These are phyloP conservation scores for Siniperca scherzeri DNA, from an alignment of 2,797 vertebrate genomes.

Conservation along the genomic window DNA sequence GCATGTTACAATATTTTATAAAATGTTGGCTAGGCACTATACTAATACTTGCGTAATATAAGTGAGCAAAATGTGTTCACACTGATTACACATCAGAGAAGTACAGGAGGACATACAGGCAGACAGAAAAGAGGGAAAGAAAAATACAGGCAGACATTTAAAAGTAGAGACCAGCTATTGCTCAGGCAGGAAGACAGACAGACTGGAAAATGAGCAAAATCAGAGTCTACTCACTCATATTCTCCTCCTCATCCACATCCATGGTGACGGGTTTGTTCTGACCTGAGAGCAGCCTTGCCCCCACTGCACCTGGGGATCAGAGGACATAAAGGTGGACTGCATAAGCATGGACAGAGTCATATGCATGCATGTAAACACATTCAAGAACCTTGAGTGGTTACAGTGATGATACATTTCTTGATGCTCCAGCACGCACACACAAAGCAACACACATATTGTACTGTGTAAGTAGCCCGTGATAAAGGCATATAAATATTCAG, in stretches of 20 bases:
- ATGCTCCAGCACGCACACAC: constrained; percentile 32
- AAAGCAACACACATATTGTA: constrained; percentile 51
- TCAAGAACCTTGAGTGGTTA: constrained; percentile 47
- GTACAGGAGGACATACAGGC: constrained; percentile 34
- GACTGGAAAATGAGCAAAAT: constrained; percentile 13
- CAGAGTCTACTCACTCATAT: constrained; percentile 93
- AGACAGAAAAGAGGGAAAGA: constrained; percentile 35
- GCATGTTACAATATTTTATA: not conserved
- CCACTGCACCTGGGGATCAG: constrained; percentile 86
- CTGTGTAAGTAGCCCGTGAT: constrained; percentile 70
- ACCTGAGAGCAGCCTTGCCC: constrained; percentile 83
- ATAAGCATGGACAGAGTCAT: constrained; percentile 31
- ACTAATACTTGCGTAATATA: not conserved
- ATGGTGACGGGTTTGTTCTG: constrained; percentile 88
- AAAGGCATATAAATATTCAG: constrained; percentile 86
- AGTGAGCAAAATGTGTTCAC: constrained; percentile 27
- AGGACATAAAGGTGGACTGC: constrained; percentile 49
- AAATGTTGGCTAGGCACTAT: not conserved
- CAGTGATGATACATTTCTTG: constrained; percentile 41
- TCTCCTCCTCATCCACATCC: constrained; percentile 97
- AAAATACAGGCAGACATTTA: constrained; percentile 44
- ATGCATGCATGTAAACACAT: constrained; percentile 42
- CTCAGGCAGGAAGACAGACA: constrained; percentile 30
- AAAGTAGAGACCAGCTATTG: constrained; percentile 19
- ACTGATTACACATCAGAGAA: constrained; percentile 73